Conservation (phyloP, 2,797 vertebrate genomes). For the Anabacerthia variegaticeps region DNA sequence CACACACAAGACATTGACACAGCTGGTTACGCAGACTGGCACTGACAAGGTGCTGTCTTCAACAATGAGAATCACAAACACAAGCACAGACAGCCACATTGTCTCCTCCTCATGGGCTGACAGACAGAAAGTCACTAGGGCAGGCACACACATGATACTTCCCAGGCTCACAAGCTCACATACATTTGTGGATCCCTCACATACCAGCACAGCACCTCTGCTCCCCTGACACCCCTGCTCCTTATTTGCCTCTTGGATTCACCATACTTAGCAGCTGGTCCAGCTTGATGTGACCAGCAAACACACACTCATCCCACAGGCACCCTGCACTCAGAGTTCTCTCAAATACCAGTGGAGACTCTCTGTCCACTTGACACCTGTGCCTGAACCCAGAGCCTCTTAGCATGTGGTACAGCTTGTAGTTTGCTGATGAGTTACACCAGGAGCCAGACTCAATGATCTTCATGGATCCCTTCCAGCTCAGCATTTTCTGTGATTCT, state of each 20-base stretch:
- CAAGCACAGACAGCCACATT: fast-evolving
- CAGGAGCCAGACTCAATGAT: background rate
- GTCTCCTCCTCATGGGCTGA: background rate
- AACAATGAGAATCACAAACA: background rate
- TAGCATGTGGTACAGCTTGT: background rate
- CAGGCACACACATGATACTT: fast-evolving
- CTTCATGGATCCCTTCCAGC: background rate
- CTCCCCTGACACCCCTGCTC: background rate
- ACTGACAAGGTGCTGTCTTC: background rate
- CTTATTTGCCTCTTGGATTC: fast-evolving
- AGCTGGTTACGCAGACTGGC: background rate
- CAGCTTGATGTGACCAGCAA: background rate
- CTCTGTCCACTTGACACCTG: background rate
- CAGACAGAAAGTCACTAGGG: background rate
- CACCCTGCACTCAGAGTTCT: background rate
- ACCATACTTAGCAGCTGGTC: background rate
- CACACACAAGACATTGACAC: fast-evolving
- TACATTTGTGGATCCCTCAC: fast-evolving
- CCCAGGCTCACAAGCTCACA: background rate
- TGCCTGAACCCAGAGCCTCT: background rate
- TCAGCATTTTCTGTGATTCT: background rate
- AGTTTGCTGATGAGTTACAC: background rate
- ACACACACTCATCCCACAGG: fast-evolving
- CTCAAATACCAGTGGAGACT: background rate
- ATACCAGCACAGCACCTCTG: background rate